Evolutionary conservation across 2,113 vertebrate genomes (phyloP).

Genomic region (Sula dactylatra): DNA sequence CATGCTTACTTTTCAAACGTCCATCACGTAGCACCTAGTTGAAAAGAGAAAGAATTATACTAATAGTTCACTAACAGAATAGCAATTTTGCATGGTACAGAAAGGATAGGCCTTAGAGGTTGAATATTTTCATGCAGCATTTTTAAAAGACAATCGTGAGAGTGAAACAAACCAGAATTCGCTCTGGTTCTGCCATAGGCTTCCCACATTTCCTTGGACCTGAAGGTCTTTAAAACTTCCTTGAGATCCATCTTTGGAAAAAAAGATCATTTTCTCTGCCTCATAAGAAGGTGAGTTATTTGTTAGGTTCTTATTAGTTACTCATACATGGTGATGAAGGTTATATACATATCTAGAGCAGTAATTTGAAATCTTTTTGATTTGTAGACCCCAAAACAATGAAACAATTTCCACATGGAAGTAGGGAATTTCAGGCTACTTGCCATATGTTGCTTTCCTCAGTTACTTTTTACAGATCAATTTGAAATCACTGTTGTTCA

Average conservation of each 20-base stretch:
- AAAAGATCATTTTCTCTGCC: not conserved
- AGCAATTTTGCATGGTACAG: not conserved
- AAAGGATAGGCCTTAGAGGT: not conserved
- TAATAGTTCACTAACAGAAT: not conserved
- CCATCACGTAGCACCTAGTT: constrained; percentile 70
- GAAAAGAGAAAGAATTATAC: not conserved
- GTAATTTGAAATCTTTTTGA: not conserved
- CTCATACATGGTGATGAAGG: not conserved
- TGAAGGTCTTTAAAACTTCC: not conserved
- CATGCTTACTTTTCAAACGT: constrained; percentile 50
- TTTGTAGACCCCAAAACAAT: not conserved
- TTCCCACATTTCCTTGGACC: not conserved
- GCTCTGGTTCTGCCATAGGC: not conserved
- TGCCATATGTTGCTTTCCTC: not conserved
- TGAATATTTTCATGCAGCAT: not conserved
- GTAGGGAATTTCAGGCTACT: not conserved
- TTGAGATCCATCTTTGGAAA: not conserved
- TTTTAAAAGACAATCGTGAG: not conserved
- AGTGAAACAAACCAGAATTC: not conserved
- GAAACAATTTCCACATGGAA: not conserved
- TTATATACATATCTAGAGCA: not conserved
- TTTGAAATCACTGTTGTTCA: not conserved
- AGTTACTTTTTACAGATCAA: not conserved
- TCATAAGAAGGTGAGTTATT: not conserved
- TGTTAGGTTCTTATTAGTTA: not conserved